Base-by-base conservation (phyloP, 2,113 vertebrate species). In the Triplophysa siluroides region DNA sequence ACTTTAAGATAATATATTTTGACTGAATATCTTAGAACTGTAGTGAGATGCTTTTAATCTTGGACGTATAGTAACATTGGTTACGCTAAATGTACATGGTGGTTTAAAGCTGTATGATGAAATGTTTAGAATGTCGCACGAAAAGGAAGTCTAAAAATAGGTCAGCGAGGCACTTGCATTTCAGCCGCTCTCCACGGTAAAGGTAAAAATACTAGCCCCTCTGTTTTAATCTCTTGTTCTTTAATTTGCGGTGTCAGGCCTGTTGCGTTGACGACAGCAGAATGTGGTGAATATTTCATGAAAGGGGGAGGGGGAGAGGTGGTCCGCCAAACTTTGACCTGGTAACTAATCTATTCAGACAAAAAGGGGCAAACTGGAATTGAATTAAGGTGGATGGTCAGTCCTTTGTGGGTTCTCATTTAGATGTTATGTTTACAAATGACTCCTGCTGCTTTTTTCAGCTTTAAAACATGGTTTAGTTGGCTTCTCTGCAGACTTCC, bases 211-310 rank as follows among this genome's bases (percentile, higher is more conserved):
- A 75, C 73, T 75, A 47, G 63, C 62, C 47, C 38, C 41, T 68
- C 58, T 45, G 23, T 62, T 72, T 54, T 72, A 79, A 78, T 80
- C 63, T 21, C 24, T 81, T 56, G 54, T 78, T 74, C 68, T 60
- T 29, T 45, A 62, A 45, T 52, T 33, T 69, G 54, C 41, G 1
- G 52, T 61, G 68, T 45, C 60, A 10, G 41, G 33, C 65, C 79
- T 76, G 79, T 84, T 84, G 79, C 75, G 79, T 67, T 82, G 80
- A 81, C 76, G 52, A 77, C 75, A 82, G 71, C 65, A 79, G 71
- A 84, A 82, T 60, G 76, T 81, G 64, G 41, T 43, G 76, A 78
- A 73, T 70, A 81, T 84, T 78, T 81, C 64, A 65, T 78, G 80
- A 79, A 29, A 54, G 62, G 70, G 65, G 24, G 58, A 76, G 79